Base-by-base conservation (phyloP, 2,797 vertebrate species). In the Rhynchotus rufescens region DNA sequence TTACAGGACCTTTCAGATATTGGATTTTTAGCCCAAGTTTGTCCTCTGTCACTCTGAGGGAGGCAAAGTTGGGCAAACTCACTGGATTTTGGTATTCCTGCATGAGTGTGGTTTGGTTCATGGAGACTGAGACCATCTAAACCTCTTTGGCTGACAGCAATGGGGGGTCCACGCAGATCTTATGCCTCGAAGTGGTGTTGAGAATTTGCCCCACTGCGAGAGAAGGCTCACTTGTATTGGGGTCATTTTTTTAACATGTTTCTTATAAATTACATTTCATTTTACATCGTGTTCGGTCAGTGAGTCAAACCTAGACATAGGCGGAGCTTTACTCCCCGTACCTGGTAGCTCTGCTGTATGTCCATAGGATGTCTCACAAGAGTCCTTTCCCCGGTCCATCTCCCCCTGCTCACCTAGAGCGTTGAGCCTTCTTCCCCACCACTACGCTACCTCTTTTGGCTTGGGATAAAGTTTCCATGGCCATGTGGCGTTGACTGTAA, bases 161-260 rank as follows among this genome's bases (percentile, higher is more conserved):
- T 0, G 16, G 3, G 25, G 32, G 16, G 15, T 0, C 3, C 0
- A 0, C 23, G 30, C 3, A 45, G 71, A 62, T 62, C 45, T 42
- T 40, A 9, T 0, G 1, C 36, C 20, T 36, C 38, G 13, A 88
- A 64, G 25, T 22, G 64, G 30, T 73, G 79, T 73, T 26, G 4
- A 1, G 2, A 40, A 87, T 69, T 60, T 56, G 74, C 12, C 21
- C 32, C 15, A 5, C 25, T 32, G 34, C 15, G 52, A 65, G 61
- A 80, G 49, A 52, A 69, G 21, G 23, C 28, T 80, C 1, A 0
- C 38, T 86, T 59, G 36, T 76, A 71, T 1, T 12, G 28, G 9
- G 30, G 9, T 65, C 57, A 28, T 61, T 28, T 23, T 36, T 36
- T 69, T 34, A 67, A n/a, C 7, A 16, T 0, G 4, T 44, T 79